phyloP scores from a whole-genome alignment of 2,797 vertebrate species.

The Phataginus tetradactyla region DNA sequence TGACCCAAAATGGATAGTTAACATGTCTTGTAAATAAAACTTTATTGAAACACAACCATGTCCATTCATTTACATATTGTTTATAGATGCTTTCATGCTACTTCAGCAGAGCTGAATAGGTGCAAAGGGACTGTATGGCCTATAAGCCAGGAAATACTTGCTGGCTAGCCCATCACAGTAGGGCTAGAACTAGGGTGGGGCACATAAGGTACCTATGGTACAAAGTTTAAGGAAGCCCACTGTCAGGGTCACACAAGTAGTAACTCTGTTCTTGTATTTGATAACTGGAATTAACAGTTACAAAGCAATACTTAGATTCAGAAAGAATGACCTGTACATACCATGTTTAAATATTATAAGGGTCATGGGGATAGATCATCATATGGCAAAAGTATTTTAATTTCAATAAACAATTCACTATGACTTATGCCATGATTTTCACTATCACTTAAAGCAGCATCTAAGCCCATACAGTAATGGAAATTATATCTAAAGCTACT shows the following conservation, averaged over 20 bases:
- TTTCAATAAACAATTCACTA: background rate
- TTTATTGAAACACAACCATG: background rate
- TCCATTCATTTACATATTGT: background rate
- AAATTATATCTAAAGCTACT: background rate
- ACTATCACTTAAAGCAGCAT: background rate
- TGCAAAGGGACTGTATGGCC: background rate
- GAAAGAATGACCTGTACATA: background rate
- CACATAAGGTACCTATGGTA: rapidly evolving
- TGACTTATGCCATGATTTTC: background rate
- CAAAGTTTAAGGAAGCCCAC: background rate
- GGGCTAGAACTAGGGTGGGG: too few species aligned
- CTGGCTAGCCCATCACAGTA: background rate
- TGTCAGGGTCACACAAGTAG: background rate
- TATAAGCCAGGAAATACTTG: background rate
- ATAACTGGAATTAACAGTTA: background rate
- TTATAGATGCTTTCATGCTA: background rate
- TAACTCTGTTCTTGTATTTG: background rate
- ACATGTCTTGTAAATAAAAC: background rate
- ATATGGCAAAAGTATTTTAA: background rate
- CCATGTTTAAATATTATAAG: background rate
- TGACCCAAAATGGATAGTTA: background rate
- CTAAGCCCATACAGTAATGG: background rate
- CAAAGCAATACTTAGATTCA: background rate
- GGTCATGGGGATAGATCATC: background rate
- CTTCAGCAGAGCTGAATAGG: background rate